Base-by-base conservation (phyloP, 2,113 vertebrate species). In the Callipepla californica region DNA sequence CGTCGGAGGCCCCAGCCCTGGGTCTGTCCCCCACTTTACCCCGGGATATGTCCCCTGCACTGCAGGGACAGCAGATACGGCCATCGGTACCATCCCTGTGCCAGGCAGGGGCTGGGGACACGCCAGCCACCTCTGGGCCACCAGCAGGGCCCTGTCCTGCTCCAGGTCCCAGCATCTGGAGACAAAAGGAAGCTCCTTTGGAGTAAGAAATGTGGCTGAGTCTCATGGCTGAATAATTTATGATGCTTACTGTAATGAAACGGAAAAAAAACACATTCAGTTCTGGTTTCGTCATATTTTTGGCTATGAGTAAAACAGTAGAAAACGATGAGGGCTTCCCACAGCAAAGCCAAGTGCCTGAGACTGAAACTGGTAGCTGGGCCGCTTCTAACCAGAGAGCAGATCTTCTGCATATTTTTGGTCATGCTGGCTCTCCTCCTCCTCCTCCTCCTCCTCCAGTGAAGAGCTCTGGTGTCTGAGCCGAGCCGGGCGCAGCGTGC, bases 221-320 rank as follows among this genome's bases (percentile, higher is more conserved):
- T 69, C 87, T 94, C 87, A 62, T 30, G 89, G 40, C 69, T 81
- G 63, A 94, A 94, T 92, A 85, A 95, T 96, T 96, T 88, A 91
- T 93, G 90, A 73, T 66, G 77, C 85, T 92, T 87, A 90, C 95
- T 86, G 95, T 90, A 97, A 94, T 53, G 76, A 90, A 91, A 63
- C 66, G 57, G 80, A 61, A 87, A 74, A 90, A 73, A 14, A 58
- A 20, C 75, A 68, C 83, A 89, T 93, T 91, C 84, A 70, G 23
- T 79, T 94, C 92, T 95, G 80, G 70, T 96, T 91, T 91, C 89
- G 81, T 95, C 89, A 85, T 92, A 81, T 66, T 95, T 89, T 87
- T 94, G 92, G 85, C 87, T 76, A 94, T 73, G 91, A 90, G 74
- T 91, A 82, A 89, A 94, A 67, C 70, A 80, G 75, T 5, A 86